Evolutionary conservation across 2,113 vertebrate species (phyloP).

Genomic region (Athene cunicularia): DNA sequence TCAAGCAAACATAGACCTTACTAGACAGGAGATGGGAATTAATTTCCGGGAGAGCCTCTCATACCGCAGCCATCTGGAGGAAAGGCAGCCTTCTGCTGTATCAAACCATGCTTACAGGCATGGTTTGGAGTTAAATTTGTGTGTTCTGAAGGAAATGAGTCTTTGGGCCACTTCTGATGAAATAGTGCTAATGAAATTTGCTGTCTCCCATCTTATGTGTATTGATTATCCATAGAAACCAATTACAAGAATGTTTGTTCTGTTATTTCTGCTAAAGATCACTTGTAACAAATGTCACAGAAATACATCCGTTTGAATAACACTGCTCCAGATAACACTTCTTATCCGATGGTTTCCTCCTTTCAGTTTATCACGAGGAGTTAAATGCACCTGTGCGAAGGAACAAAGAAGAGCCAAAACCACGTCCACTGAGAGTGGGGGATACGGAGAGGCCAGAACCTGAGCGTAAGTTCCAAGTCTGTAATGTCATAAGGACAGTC

Average conservation of each 20-base stretch:
- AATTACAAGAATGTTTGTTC: background rate
- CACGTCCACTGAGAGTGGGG: conserved; percentile 90
- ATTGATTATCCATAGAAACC: background rate
- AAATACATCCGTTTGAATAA: background rate
- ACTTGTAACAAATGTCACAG: background rate
- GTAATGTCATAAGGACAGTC: background rate
- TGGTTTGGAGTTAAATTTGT: background rate
- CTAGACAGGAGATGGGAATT: background rate
- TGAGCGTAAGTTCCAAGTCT: conserved; percentile 80
- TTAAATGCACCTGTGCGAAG: conserved; percentile 90
- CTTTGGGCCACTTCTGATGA: background rate
- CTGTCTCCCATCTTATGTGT: background rate
- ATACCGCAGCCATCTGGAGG: background rate
- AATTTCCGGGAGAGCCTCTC: background rate
- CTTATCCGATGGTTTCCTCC: background rate
- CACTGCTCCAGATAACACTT: background rate
- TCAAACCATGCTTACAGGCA: background rate
- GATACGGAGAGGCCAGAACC: conserved; percentile 95
- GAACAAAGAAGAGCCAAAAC: conserved; percentile 95
- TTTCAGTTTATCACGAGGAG: conserved; percentile 93
- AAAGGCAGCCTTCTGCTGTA: background rate
- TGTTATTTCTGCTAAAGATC: background rate
- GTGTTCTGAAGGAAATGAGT: background rate
- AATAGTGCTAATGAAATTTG: background rate
- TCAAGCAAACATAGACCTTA: background rate